phyloP scores from a whole-genome alignment of 2,797 vertebrate genomes.

The Knipowitschia caucasica region DNA sequence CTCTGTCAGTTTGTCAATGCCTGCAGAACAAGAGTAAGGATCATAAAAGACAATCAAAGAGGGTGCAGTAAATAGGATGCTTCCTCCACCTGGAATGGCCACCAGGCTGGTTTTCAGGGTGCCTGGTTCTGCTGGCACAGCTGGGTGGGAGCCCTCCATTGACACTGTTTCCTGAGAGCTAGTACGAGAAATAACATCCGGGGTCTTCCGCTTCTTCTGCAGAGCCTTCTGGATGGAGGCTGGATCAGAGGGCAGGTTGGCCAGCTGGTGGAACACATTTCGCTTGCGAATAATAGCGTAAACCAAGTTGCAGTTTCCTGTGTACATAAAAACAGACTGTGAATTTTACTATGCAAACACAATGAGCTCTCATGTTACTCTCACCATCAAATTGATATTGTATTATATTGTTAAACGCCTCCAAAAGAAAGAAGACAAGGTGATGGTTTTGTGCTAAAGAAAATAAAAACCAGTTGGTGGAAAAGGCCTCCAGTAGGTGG shows the following conservation, averaged over 20 bases:
- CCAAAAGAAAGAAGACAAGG: conserved; percentile 93
- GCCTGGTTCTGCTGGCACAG: conserved; percentile 90
- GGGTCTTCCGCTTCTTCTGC: conserved; percentile 85
- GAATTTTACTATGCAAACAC: not conserved
- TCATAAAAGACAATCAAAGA: not conserved
- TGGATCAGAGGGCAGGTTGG: conserved; percentile 87
- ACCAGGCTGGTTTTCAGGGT: conserved; percentile 91
- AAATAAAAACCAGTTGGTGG: conserved; percentile 95
- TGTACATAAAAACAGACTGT: not conserved
- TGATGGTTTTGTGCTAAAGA: conserved; percentile 94
- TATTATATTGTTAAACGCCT: conserved; percentile 98
- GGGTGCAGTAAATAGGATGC: not conserved
- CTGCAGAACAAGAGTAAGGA: conserved; percentile 55
- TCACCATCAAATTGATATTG: conserved; percentile 99
- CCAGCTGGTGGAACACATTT: conserved; percentile 93
- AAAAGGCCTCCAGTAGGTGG: conserved; percentile 96
- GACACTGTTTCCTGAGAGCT: conserved; percentile 90
- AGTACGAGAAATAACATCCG: conserved; percentile 87
- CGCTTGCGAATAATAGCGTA: conserved; percentile 97
- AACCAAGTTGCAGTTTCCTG: conserved; percentile 86
- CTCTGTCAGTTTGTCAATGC: conserved; percentile 95
- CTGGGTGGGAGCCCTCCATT: conserved; percentile 94
- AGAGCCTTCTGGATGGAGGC: conserved; percentile 89
- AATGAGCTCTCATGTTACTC: conserved; percentile 10
- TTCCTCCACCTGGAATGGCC: conserved; percentile 86